Evolutionary conservation across 2,888 invertebrate genomes (phyloP).

Genomic region (Drosophila nr. medialis): DNA sequence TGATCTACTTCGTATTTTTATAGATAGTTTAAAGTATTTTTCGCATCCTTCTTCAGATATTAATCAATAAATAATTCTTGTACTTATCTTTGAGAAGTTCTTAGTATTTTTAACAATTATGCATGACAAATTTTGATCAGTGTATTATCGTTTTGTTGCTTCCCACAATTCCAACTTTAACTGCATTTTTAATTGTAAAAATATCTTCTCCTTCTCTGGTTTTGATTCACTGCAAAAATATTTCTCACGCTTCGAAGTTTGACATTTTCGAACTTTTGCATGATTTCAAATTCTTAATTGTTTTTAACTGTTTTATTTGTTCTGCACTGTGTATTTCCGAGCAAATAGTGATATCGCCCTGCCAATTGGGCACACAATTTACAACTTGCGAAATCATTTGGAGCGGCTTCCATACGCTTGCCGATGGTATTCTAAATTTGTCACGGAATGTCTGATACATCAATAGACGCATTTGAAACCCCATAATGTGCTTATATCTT

Average conservation of each 20-base stretch:
- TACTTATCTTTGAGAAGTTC: not conserved
- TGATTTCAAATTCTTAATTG: conserved; percentile 83
- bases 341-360: conserved; percentile 31
- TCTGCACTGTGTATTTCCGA: conserved; percentile 30
- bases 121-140: conserved; percentile 21
- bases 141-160: conserved; percentile 38
- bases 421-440: not conserved
- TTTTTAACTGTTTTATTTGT: conserved; percentile 76
- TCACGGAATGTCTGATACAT: not conserved
- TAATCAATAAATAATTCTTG: not conserved
- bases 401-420: not conserved
- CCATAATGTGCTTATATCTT: not conserved
- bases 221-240: conserved; percentile 78
- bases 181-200: conserved; percentile 75
- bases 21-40: not conserved
- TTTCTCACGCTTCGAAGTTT: conserved; percentile 84
- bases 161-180: conserved; percentile 67
- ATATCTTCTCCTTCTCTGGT: conserved; percentile 73
- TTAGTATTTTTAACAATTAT: not conserved
- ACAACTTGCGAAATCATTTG: conserved; percentile 24
- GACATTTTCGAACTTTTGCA: conserved; percentile 85
- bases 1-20: not conserved
- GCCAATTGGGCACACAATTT: conserved; percentile 57
- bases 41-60: not conserved
- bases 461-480: not conserved